Evolutionary conservation across 2,113 vertebrate species (phyloP), one percentile per base, ranked within the genome.

Genomic region (Chloropsis cyanopogon): DNA sequence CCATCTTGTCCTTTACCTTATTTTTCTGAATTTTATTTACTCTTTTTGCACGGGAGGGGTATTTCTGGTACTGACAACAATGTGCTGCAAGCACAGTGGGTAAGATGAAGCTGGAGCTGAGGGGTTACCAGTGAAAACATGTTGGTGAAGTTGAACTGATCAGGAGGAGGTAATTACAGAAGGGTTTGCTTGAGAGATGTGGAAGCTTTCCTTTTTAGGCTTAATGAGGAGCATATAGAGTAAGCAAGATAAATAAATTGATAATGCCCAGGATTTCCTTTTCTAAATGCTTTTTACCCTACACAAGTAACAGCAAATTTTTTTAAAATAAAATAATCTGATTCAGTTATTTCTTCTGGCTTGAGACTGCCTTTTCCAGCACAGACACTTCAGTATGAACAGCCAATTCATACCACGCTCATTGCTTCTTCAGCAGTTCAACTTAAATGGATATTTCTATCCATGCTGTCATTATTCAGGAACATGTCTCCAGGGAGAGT

Each of bases 1-100:
- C 5, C 1, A 8, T 54, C 33, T 57, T 54, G 7, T 39, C 5
- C 6, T 73, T 80, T 76, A 50, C 5, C 9, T 61, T 39, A 61
- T 28, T 39, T 61, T 9, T 37, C 28, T 4, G 1, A 28, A 39
- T 6, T 15, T 2, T 5, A 31, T 44, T 28, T 19, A 17, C 3
- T 39, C 1, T 61, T 84, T 84, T 73, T 72, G 6, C 6, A 11
- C 6, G 29, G 26, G 14, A 69, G 12, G 11, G 25, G 3, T 22
- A 33, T 28, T 10, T 73, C 35, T 92, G 52, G 7, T 56, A 31
- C 23, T 46, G 25, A 7, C 8, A 90, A 41, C 7, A n/a, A 8
- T 0, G 1, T 54, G 6, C 16, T 81, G 19, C 25, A 37, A 50
- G 7, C 0, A 1, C 8, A 33, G 11, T 5, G 33, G 33, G 46